phyloP scores from a whole-genome alignment of 1,140 invertebrate genomes.

The Drosophila lacteicornis region DNA sequence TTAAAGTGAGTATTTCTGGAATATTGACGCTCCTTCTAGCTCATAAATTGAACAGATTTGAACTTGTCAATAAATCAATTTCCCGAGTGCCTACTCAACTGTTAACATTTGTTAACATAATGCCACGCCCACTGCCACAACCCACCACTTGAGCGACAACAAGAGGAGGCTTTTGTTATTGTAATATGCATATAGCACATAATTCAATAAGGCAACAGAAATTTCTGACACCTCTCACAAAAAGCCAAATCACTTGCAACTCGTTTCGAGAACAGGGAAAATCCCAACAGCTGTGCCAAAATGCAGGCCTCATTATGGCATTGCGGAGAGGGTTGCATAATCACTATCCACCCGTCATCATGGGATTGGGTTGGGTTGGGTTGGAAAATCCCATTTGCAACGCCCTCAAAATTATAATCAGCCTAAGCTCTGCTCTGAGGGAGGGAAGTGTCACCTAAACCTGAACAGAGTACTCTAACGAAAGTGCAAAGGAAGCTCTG shows the following conservation, averaged over 20 bases:
- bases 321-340: slow-evolving; percentile 55
- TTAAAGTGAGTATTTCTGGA: not conserved
- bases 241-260: slow-evolving; percentile 50
- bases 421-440: slow-evolving; percentile 14
- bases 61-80: slow-evolving; percentile 44
- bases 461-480: not conserved
- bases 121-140: slow-evolving; percentile 43
- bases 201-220: slow-evolving; percentile 78
- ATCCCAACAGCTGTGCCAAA: slow-evolving; percentile 67
- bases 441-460: not conserved
- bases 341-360: slow-evolving; percentile 22
- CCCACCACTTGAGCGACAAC: slow-evolving; percentile 49
- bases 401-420: slow-evolving; percentile 54
- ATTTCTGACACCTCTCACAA: slow-evolving; percentile 67
- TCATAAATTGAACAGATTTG: slow-evolving; percentile 41
- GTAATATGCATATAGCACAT: slow-evolving; percentile 58
- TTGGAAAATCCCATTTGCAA: slow-evolving; percentile 41
- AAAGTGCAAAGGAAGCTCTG: not conserved
- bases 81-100: slow-evolving; percentile 59
- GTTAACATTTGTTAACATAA: slow-evolving; percentile 47
- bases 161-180: slow-evolving; percentile 43
- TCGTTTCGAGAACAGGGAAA: slow-evolving; percentile 47
- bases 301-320: slow-evolving; percentile 59
- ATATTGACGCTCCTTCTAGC: not conserved
- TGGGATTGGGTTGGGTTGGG: slow-evolving; percentile 9